Conservation (phyloP, 92 coral and sea anemone species). For the Porites cylindrica region DNA sequence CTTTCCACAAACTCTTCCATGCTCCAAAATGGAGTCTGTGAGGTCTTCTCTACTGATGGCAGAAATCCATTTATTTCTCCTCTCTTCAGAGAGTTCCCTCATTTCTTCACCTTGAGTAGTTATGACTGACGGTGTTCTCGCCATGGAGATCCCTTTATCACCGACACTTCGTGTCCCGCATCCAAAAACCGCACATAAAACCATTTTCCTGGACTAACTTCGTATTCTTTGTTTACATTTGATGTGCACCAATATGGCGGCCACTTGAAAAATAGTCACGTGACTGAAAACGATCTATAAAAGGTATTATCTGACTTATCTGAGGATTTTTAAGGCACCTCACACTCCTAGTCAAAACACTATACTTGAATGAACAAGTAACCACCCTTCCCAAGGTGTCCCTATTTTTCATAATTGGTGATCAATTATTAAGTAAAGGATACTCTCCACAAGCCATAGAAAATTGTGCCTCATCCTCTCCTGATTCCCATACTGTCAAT, state of each 20-base stretch:
- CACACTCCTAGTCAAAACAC: neutral
- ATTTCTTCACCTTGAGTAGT: constrained; percentile 25
- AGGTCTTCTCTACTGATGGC: constrained; percentile 27
- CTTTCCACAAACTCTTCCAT: constrained; percentile 5
- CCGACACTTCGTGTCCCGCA: constrained; percentile 38
- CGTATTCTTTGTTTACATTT: constrained; percentile 19
- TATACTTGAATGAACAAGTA: neutral
- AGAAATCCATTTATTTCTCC: constrained; percentile 18
- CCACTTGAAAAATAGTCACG: constrained; percentile 36
- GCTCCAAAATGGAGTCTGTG: constrained; percentile 34
- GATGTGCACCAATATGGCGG: constrained; percentile 39
- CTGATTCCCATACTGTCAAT: constrained; percentile 13
- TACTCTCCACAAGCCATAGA: constrained; percentile 10
- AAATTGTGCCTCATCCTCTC: constrained; percentile 4
- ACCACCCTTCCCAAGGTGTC: neutral
- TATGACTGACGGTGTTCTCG: constrained; percentile 27
- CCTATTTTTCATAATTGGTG: neutral
- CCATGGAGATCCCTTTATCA: constrained; percentile 37
- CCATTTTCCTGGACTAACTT: constrained; percentile 24
- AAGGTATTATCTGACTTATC: neutral
- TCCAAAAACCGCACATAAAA: constrained; percentile 42
- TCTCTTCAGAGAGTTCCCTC: neutral
- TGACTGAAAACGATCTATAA: constrained; percentile 51
- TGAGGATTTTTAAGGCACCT: neutral
- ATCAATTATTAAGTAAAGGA: constrained; percentile 5